Evolutionary conservation across 2,797 vertebrate genomes (phyloP), one percentile per base, ranked within the genome.

Genomic region (Heteromormyrus szaboi): DNA sequence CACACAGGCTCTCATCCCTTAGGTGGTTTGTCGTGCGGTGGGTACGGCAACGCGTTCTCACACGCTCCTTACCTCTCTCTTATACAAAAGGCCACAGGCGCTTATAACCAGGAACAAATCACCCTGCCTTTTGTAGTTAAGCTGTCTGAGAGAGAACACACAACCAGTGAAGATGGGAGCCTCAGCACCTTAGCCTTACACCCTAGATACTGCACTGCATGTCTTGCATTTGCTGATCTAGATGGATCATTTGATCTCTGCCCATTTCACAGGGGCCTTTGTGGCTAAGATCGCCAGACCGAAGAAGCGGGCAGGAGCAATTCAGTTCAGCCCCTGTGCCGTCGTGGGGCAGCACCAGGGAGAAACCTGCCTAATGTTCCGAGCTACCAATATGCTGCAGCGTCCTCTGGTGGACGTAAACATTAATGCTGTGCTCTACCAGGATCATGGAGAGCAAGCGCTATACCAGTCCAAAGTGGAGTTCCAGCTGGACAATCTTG

Each of bases 201-300:
- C 17, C 51, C 50, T 86, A n/a, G 59, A 29, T 65, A 22, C 81
- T 53, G 19, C 7, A 5, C 14, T 33, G 50, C 51, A 33, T 85
- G 48, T 86, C 85, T 54, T 33, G 29, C 50, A 48, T 84, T 50
- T 84, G 33, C 53, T 12, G 4, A 59, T 46, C 25, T 56, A 62
- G 29, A 86, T 33, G 25, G 29, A 41, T 48, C 29, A 46, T 79
- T 41, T 59, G 11, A 17, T 89, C 1, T 9, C 59, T 90, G 1
- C 92, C 41, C 91, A 48, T 79, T 87, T 91, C 44, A 19, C 94
- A 99, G 99, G 98, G 96, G 99, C 98, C 86, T 99, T 99, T 0
- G 98, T 99, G 94, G 99, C 99, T 84, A 99, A 99, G 95, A 99
- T 99, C 0, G 97, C 98, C 0, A 96, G 98, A 25, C 97, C 99